Base-by-base conservation (phyloP, 2,113 vertebrate species). In the Phylloscopus trochilus region DNA sequence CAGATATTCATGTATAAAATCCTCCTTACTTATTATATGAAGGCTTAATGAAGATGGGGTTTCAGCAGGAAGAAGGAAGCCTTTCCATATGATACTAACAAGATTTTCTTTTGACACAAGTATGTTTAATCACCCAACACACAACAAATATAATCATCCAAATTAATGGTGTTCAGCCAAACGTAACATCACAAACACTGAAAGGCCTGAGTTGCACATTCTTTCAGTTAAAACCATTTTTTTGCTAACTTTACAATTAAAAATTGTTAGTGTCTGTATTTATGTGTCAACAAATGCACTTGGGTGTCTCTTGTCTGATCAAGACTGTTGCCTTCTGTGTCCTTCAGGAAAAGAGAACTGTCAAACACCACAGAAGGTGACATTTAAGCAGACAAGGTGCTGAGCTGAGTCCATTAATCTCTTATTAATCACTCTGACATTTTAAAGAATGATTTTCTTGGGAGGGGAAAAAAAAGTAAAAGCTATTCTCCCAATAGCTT, bases 141-240 rank as follows among this genome's bases (percentile, higher is more conserved):
- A 55, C 68, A 75, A 44, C 62, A 80, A 73, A 33, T 68, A 60
- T 19, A 92, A 39, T 90, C 59, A 75, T 89, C 89, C 70, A 90
- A 46, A 89, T 86, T 79, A 62, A 89, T 87, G 75, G 39, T 94
- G 78, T 88, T 92, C 77, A 89, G 69, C 64, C 67, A 92, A 92
- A 97, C 77, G 51, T 90, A 84, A 53, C 84, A 79, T 90, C 73
- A 49, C 60, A 88, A 92, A 82, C 70, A 72, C 67, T 83, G 64
- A 84, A 89, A 93, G 55, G n/a, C 69, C 93, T 90, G 74, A 90
- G 59, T 95, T 97, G 75, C 81, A 63, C 44, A 43, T 97, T 96
- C 59, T 90, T 83, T 46, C 69, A 84, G 64, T 47, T 75, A 76
- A 93, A 93, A 49, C 17, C 10, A 31, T 2, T 80, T 58, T 93